These are phyloP conservation scores for Gymnosoma rotundatum DNA, from an alignment of 2,888 invertebrate genomes.

Conservation along the genomic window DNA sequence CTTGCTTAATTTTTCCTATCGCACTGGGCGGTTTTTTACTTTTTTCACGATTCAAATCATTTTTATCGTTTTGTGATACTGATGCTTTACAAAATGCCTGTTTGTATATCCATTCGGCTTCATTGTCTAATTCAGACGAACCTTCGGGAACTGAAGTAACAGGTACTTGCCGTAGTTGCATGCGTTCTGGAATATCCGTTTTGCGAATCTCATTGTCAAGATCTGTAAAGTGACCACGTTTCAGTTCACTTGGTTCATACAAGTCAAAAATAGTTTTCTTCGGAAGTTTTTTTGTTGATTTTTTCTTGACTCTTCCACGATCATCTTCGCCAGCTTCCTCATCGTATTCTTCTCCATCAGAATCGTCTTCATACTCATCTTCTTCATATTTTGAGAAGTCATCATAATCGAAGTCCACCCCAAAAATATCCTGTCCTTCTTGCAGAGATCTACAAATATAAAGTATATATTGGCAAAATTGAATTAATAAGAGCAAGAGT, in stretches of 20 bases:
- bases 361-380: conserved; percentile 89
- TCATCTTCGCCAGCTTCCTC: conserved; percentile 89
- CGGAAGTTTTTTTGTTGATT: conserved; percentile 88
- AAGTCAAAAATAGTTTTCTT: conserved; percentile 95
- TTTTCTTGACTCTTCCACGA: conserved; percentile 87
- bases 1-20: conserved; percentile 95
- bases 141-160: conserved; percentile 92
- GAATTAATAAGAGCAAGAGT: neutral
- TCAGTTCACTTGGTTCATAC: conserved; percentile 98
- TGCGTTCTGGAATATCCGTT: conserved; percentile 94
- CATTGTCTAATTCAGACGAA: conserved; percentile 94
- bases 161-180: conserved; percentile 94
- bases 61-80: conserved; percentile 88
- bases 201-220: conserved; percentile 94
- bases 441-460: conserved; percentile 88
- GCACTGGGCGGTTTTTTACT: conserved; percentile 87
- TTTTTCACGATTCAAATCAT: conserved; percentile 80
- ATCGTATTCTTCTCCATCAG: conserved; percentile 90
- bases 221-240: conserved; percentile 97
- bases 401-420: conserved; percentile 98
- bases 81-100: conserved; percentile 94
- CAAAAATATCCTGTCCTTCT: conserved; percentile 99
- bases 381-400: conserved; percentile 94
- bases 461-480: neutral
- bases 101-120: conserved; percentile 98